A percentile compares a stretch with the other conserved stretches of the same genome.
Evolutionary conservation across 2,797 vertebrate genomes (phyloP).

Genomic region (Semaprochilodus insignis): DNA sequence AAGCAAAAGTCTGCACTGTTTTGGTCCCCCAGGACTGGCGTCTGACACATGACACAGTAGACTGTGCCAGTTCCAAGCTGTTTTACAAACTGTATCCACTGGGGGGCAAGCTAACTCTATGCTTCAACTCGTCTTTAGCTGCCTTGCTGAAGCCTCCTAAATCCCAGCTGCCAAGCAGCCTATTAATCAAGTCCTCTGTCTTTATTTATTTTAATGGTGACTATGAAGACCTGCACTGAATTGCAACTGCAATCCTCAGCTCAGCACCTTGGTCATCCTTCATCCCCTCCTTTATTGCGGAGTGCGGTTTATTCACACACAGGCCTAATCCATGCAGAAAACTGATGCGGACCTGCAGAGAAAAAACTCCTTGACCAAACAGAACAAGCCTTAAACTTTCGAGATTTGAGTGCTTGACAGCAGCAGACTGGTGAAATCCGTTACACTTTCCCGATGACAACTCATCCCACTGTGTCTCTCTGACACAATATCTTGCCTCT

Average conservation of each 20-base stretch:
- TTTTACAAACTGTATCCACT: slow-evolving; percentile 25
- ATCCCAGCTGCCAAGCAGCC: background rate
- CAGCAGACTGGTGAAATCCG: background rate
- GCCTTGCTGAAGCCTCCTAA: background rate
- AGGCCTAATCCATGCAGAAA: too few relatives aligned
- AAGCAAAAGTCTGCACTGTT: too few relatives aligned
- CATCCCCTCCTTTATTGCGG: background rate
- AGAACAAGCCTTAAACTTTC: background rate
- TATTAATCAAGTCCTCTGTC: slow-evolving; percentile 10
- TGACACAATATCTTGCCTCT: background rate
- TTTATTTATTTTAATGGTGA: slow-evolving; percentile 10
- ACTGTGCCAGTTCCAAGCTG: background rate
- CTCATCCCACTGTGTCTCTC: background rate
- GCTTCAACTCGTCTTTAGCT: background rate
- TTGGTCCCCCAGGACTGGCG: too few relatives aligned
- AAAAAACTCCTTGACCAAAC: background rate
- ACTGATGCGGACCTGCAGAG: background rate
- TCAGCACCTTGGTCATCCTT: slow-evolving; percentile 4
- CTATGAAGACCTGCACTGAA: slow-evolving; percentile 2
- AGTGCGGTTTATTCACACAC: background rate
- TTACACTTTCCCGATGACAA: background rate
- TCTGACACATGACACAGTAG: background rate
- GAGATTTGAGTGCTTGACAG: background rate
- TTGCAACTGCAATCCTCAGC: background rate
- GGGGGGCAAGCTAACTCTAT: slow-evolving; percentile 42